These are phyloP conservation scores for Eucidaris tribuloides DNA, from an alignment of 35 echinoderm and acorn worm genomes.

Conservation along the genomic window DNA sequence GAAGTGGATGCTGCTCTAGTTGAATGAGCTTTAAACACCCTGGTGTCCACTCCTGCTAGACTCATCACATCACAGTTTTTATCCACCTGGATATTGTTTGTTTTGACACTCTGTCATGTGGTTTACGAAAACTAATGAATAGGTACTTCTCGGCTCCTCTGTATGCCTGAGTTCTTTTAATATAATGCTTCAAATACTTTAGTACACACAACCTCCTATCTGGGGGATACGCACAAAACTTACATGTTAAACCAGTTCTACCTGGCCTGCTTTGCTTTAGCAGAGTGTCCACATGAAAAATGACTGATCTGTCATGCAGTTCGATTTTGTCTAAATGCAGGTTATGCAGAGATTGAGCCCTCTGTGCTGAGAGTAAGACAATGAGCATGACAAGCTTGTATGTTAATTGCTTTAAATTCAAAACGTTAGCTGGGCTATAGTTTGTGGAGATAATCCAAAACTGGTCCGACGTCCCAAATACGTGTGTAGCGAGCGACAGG, in stretches of 20 bases:
- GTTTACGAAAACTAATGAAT: slow-evolving; percentile 5
- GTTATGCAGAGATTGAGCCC: neutral
- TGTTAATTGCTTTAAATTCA: slow-evolving; percentile 44
- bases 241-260: slow-evolving; percentile 2
- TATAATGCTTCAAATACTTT: neutral
- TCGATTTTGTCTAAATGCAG: neutral
- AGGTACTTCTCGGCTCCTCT: neutral
- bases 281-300: slow-evolving; percentile 5
- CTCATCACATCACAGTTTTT: too few species aligned
- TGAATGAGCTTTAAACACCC: slow-evolving; percentile 7
- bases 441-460: slow-evolving; percentile 40
- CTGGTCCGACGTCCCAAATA: slow-evolving; percentile 60
- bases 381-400: slow-evolving; percentile 43
- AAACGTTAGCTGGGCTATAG: slow-evolving; percentile 11
- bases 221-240: neutral
- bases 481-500: slow-evolving; percentile 34
- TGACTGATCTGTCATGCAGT: neutral
- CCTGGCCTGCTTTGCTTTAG: slow-evolving; percentile 40
- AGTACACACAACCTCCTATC: neutral
- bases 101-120: neutral
- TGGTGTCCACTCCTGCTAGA: neutral
- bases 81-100: neutral
- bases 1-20: slow-evolving; percentile 33
- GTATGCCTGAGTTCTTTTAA: neutral
- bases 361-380: slow-evolving; percentile 20